Evolutionary conservation across 2,888 invertebrate genomes (phyloP), one percentile per base, ranked within the genome.

Genomic region (Sesamia inferens): DNA sequence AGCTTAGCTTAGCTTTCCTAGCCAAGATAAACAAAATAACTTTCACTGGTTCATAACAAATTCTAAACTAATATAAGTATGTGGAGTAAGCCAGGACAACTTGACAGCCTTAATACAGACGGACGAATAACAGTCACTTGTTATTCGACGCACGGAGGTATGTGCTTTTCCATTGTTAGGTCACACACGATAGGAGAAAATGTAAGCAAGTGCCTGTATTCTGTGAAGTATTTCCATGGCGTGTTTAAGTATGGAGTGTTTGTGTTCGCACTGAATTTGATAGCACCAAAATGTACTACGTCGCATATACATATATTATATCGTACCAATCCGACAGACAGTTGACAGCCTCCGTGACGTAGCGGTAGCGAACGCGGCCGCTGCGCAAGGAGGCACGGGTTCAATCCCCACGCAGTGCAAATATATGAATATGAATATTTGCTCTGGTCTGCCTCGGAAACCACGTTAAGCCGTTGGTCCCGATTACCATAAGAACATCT

Each of bases 101-200:
- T 78, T 70, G 65, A 22, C 61, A 31, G 57, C 76, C 64, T 61
- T 73, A 81, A 78, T 72, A 59, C 61, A 67, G 70, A 76, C 71
- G 77, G 67, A 65, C 81, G 47, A 84, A 78, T 86, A 86, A 88
- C 82, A 77, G 85, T 78, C 77, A 47, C 68, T 91, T 88, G 57
- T 68, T 70, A 91, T 90, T 85, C 89, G 64, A 58, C 31, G 71
- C 91, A 90, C 88, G 88, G 71, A 78, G 74, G 65, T 62, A 42
- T 16, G 65, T 24, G 55, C 54, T 81, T 65, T 58, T 79, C 69
- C 91, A 86, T 51, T 88, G 78, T 71, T 14, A 14, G 24, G 11
- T 19, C 19, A 14, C 7, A 5, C 48, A 76, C 68, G 71, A 64
- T 5, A 87, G 75, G 75, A 67, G 5, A 63, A 44, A 31, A 31